Base-by-base conservation (phyloP, 2,797 vertebrate species). In the Hoplostethus atlanticus region DNA sequence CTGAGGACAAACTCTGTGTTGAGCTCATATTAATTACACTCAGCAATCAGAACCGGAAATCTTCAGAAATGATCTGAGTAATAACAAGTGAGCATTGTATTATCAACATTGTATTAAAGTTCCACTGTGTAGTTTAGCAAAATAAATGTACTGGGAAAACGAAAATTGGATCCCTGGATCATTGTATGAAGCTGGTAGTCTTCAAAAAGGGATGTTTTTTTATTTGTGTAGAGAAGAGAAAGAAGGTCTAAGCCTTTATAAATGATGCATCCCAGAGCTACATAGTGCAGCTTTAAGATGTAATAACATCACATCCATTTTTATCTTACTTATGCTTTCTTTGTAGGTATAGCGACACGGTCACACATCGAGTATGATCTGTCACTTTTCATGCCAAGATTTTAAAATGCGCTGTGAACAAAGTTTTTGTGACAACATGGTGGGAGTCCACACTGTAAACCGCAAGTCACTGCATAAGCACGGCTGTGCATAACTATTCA, bases 401-500 rank as follows among this genome's bases (percentile, higher is more conserved):
- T 68, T 30, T 6, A 51, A 58, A 63, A 28, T 25, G 17, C 28
- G 50, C 50, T 0, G 50, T 28, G 17, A 25, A 28, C 55, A 44
- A 76, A 64, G 28, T 77, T 81, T 73, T 58, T 64, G 8, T 31
- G 58, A 68, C 59, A 68, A 34, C 57, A 48, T 42, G 38, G 51
- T 17, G 51, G 55, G 65, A 69, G 61, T 79, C 68, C 50, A 71
- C 25, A 57, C 51, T 79, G 74, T 59, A 66, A 68, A 73, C 16
- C 34, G 42, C 31, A 57, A 44, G 67, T 74, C 58, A 30, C 12
- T 78, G 73, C 60, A 73, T 48, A 61, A 40, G 53, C 58, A 54
- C 3, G 11, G 16, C 58, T 36, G 4, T 4, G 30, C 48, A 1
- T 15, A 63, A 77, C 69, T 74, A 79, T 83, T 87, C 75, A 74